Evolutionary conservation across 2,888 invertebrate species (phyloP).

Genomic region (Drosophila mulleri): DNA sequence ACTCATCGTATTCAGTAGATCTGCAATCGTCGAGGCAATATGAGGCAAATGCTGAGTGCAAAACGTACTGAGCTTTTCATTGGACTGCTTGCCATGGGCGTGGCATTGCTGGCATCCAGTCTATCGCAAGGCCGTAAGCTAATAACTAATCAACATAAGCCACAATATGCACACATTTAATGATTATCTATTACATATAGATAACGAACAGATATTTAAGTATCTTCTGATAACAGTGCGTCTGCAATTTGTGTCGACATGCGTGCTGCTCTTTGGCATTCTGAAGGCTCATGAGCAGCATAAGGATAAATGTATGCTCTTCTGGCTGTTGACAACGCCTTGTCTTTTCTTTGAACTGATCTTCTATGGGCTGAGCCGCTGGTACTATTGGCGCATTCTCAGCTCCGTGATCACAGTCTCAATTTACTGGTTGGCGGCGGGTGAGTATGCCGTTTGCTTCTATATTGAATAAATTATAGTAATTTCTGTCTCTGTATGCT

Average conservation of each 20-base stretch:
- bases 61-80: slow-evolving; percentile 13
- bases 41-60: slow-evolving; percentile 11
- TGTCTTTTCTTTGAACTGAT: neutral
- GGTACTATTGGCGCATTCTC: neutral
- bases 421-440: neutral
- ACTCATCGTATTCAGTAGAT: slow-evolving; percentile 7
- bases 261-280: slow-evolving; percentile 15
- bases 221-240: too few species aligned
- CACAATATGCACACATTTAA: neutral
- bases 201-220: too few species aligned
- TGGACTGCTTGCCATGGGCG: slow-evolving; percentile 9
- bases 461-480: too few species aligned
- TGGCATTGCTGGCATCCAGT: neutral
- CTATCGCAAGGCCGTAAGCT: rapidly evolving
- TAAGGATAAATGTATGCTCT: slow-evolving; percentile 3
- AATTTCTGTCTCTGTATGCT: neutral
- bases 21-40: slow-evolving; percentile 2
- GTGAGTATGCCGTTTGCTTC: slow-evolving; percentile 1
- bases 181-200: too few species aligned
- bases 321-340: slow-evolving; percentile 18
- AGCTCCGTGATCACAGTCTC: neutral
- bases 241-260: slow-evolving; percentile 6
- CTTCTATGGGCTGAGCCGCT: neutral
- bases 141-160: neutral
- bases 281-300: slow-evolving; percentile 17